Percentiles rank a stretch among this genome's conserved stretches.
These are phyloP conservation scores for Bovichtus diacanthus DNA, from an alignment of 2,797 vertebrate species.

Conservation along the genomic window DNA sequence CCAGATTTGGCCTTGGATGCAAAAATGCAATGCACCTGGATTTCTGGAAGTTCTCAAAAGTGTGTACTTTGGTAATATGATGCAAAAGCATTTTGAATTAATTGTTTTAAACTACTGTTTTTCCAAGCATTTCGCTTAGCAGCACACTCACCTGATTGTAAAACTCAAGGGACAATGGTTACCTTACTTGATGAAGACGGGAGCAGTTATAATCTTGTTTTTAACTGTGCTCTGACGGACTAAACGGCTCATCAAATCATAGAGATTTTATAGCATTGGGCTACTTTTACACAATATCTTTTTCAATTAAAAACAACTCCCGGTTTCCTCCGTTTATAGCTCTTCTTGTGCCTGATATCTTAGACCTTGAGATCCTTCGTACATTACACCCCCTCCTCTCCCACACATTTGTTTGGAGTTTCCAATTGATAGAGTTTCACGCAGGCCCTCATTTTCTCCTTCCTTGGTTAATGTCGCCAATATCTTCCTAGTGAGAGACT, in stretches of 20 bases:
- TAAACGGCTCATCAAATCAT: background rate
- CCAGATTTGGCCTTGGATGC: background rate
- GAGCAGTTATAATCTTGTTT: background rate
- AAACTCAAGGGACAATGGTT: background rate
- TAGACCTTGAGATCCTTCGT: slow-evolving; percentile 11
- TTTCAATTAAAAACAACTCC: slow-evolving; percentile 17
- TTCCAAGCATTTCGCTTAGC: background rate
- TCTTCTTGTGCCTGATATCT: slow-evolving; percentile 16
- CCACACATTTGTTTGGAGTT: slow-evolving; percentile 61
- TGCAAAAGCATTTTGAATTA: background rate
- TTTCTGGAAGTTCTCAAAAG: background rate
- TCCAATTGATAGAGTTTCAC: slow-evolving; percentile 68
- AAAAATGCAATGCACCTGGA: background rate
- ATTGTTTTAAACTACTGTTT: background rate
- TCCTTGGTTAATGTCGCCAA: slow-evolving; percentile 43
- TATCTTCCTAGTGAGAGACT: slow-evolving; percentile 52
- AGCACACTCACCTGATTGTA: background rate
- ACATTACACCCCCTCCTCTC: slow-evolving; percentile 18
- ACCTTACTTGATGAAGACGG: background rate
- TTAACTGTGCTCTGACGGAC: background rate
- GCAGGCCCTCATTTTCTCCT: slow-evolving; percentile 55
- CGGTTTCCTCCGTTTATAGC: slow-evolving; percentile 7
- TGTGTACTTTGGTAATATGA: background rate
- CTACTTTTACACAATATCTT: slow-evolving; percentile 7
- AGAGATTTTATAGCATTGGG: background rate